phyloP scores from a whole-genome alignment of 2,888 invertebrate species.

The Hypomecis punctinalis region DNA sequence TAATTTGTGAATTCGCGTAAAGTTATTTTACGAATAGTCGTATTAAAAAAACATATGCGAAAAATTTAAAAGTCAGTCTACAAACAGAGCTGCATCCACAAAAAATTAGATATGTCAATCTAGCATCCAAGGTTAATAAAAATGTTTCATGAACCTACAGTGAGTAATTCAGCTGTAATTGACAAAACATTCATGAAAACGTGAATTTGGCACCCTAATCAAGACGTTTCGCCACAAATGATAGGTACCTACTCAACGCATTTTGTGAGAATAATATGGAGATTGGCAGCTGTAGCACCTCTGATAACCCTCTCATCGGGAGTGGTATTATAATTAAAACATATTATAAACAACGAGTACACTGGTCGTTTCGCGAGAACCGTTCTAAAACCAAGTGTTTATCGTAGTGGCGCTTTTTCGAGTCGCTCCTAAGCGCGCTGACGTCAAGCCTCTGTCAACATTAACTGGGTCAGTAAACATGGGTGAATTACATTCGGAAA shows the following conservation, averaged over 20 bases:
- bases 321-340: conserved; percentile 62
- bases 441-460: conserved; percentile 79
- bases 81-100: too few species aligned
- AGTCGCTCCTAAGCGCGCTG: conserved; percentile 65
- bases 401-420: conserved; percentile 64
- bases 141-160: too few species aligned
- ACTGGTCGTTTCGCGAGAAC: conserved; percentile 56
- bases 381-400: conserved; percentile 61
- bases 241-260: conserved; percentile 4
- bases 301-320: conserved; percentile 48
- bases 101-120: too few species aligned
- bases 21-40: too few species aligned
- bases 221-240: neutral
- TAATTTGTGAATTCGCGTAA: too few species aligned
- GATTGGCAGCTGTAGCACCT: conserved; percentile 39
- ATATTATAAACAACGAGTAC: conserved; percentile 57
- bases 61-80: neutral
- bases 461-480: conserved; percentile 79
- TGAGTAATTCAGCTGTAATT: too few species aligned
- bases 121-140: too few species aligned
- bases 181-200: too few species aligned
- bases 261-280: conserved; percentile 28
- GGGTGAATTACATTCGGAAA: conserved; percentile 74
- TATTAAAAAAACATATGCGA: neutral
- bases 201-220: too few species aligned